phyloP scores from a whole-genome alignment of 2,888 invertebrate species.

The Microctonus hyperodae region DNA sequence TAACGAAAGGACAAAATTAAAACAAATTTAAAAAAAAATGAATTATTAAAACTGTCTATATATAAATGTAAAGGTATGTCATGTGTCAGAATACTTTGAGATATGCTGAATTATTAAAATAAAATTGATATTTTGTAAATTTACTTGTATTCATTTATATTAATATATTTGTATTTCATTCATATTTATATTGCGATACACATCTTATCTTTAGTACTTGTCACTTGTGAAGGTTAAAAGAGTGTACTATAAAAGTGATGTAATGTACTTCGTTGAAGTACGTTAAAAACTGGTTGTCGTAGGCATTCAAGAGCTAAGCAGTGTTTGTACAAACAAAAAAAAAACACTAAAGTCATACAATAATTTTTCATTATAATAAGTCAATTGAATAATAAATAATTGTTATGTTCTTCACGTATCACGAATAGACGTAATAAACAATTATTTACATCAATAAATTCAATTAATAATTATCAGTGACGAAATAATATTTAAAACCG shows the following conservation, averaged over 20 bases:
- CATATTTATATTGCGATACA: neutral
- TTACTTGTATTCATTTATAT: neutral
- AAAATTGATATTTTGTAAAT: neutral
- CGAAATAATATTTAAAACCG: no score
- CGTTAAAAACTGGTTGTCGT: neutral
- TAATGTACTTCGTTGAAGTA: neutral
- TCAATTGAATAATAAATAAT: no score
- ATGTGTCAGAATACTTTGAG: neutral
- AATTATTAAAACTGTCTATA: no score
- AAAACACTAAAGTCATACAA: neutral
- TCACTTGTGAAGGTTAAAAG: neutral
- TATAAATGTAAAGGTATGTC: neutral
- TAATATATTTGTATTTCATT: neutral
- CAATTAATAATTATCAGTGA: no score
- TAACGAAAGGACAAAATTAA: neutral
- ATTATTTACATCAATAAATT: no score
- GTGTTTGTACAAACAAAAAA: conserved; percentile 15
- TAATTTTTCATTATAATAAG: no score
- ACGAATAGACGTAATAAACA: no score
- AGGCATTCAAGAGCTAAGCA: neutral
- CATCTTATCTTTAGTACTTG: neutral
- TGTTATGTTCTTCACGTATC: no score
- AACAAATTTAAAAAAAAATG: neutral
- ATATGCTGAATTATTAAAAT: neutral
- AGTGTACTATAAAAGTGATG: neutral